These are phyloP conservation scores for Chondrilla cf. caribensis DNA, from an alignment of 37 sponge, comb jelly and placozoan genomes.

Conservation along the genomic window DNA sequence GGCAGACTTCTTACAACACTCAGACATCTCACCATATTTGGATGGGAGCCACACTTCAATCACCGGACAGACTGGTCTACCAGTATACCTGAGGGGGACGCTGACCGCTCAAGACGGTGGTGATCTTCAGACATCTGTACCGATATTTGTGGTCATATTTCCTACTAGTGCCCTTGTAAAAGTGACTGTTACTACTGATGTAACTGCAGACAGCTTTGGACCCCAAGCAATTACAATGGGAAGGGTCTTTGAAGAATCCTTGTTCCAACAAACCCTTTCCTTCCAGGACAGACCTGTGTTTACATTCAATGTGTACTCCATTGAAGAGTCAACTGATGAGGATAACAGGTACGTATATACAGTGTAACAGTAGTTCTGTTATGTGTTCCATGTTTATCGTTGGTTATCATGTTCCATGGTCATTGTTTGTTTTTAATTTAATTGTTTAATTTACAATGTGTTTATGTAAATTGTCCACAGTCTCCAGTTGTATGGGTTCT, in stretches of 20 bases:
- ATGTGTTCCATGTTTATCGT: no score
- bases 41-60: background rate
- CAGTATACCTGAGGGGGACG: background rate
- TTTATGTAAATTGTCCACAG: background rate
- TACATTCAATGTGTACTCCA: no score
- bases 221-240: background rate
- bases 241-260: background rate
- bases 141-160: background rate
- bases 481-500: background rate
- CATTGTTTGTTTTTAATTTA: no score
- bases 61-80: background rate
- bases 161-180: background rate
- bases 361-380: no score
- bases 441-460: no score
- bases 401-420: no score
- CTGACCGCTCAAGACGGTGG: background rate
- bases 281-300: background rate
- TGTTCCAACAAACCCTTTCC: background rate
- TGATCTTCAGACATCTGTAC: background rate
- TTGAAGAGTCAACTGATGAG: no score
- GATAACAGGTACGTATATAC: no score
- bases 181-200: background rate
- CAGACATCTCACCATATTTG: background rate
- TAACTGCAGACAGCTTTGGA: background rate
- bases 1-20: no score